A percentile compares a stretch with the other conserved stretches of the same genome.
Evolutionary conservation across 1,140 invertebrate genomes (phyloP).

Genomic region (Drosophila arawakana): DNA sequence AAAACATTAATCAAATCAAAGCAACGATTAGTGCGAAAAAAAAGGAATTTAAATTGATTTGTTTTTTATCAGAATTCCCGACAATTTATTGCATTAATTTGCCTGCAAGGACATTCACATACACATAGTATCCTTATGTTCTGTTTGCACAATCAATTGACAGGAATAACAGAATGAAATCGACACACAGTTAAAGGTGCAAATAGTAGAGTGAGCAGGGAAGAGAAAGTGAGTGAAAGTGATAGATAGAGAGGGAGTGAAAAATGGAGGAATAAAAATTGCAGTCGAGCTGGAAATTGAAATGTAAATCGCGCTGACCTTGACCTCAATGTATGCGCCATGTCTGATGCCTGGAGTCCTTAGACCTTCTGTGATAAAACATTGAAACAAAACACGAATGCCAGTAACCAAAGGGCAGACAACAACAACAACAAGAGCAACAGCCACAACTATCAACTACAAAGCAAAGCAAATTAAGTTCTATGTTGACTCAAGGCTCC

Average conservation of each 20-base stretch:
- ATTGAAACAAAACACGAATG: constrained; percentile 42
- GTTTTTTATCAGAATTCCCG: background rate
- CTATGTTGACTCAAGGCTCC: constrained; percentile 32
- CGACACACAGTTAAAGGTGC: background rate
- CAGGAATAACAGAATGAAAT: constrained; percentile 35
- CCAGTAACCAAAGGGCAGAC: constrained; percentile 16
- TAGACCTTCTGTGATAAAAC: constrained; percentile 36
- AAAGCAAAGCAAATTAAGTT: constrained; percentile 26
- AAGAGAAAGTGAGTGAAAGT: background rate
- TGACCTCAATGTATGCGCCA: constrained; percentile 40
- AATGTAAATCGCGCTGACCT: constrained; percentile 50
- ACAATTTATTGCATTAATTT: constrained; percentile 32
- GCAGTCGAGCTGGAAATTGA: constrained; percentile 32
- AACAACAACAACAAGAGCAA: constrained; percentile 1
- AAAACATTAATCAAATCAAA: constrained; percentile 39
- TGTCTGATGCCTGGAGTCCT: constrained; percentile 25
- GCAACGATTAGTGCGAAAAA: background rate
- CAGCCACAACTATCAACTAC: background rate
- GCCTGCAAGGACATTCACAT: constrained; percentile 24
- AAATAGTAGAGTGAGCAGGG: background rate
- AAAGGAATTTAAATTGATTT: constrained; percentile 8
- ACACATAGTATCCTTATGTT: constrained; percentile 16
- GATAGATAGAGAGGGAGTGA: background rate
- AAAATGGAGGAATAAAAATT: constrained; percentile 9
- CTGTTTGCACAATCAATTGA: constrained; percentile 34